A percentile compares a stretch with the other conserved stretches of the same genome.
These are phyloP conservation scores for Drosophila monieri DNA, from an alignment of 2,888 invertebrate genomes.

Conservation along the genomic window DNA sequence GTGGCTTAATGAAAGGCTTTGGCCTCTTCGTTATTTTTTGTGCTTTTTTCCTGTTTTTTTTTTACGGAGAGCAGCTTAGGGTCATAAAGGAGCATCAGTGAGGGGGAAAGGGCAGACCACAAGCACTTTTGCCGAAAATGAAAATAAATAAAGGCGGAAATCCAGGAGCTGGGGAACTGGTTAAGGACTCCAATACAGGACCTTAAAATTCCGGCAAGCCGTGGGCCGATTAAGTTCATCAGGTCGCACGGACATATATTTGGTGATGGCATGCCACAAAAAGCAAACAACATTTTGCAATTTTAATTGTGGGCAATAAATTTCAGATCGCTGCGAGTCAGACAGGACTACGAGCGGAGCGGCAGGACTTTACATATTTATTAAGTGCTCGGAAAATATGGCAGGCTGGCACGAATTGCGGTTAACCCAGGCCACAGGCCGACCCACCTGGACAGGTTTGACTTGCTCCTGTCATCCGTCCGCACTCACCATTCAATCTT, in stretches of 20 bases:
- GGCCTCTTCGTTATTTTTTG: slow-evolving; percentile 6
- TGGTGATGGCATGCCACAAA: slow-evolving; percentile 1
- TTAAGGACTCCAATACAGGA: slow-evolving; percentile 35
- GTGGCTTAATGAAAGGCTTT: slow-evolving; percentile 40
- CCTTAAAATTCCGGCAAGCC: slow-evolving; percentile 46
- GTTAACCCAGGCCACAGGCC: slow-evolving; percentile 32
- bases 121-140: slow-evolving; percentile 23
- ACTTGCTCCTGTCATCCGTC: slow-evolving; percentile 33
- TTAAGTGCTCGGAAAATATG: slow-evolving; percentile 25
- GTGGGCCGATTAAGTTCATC: slow-evolving; percentile 77
- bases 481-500: slow-evolving; percentile 26
- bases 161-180: slow-evolving; percentile 56
- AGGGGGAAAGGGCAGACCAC: background rate
- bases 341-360: background rate
- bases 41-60: background rate
- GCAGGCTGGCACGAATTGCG: slow-evolving; percentile 29
- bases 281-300: slow-evolving; percentile 46
- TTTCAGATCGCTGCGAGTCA: slow-evolving; percentile 40
- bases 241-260: slow-evolving; percentile 31
- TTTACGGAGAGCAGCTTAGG: slow-evolving; percentile 20
- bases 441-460: slow-evolving; percentile 33
- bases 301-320: slow-evolving; percentile 72
- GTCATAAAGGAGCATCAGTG: slow-evolving; percentile 50
- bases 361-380: slow-evolving; percentile 30
- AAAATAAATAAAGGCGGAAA: slow-evolving; percentile 65